Evolutionary conservation across 2,797 vertebrate genomes (phyloP), one percentile per base, ranked within the genome.

Genomic region (Macrochelys suwanniensis): DNA sequence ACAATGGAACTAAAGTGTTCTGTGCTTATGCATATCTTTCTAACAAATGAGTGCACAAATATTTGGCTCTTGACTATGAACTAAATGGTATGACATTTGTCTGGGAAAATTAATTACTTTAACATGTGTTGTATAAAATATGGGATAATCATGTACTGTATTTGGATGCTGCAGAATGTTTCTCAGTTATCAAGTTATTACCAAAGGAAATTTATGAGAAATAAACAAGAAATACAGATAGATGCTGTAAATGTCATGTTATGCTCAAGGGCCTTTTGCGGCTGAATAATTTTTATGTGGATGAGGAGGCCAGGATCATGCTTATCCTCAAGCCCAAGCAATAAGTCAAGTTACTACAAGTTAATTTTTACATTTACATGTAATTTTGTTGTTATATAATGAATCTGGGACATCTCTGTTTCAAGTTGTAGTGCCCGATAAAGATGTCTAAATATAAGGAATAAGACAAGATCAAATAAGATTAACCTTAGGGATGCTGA

Each of bases 21-120:
- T 97, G 97, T 97, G 93, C 88, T 97, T 97, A 94, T 97, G 97
- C 97, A 97, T 98, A 95, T 94, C 98, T 98, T 98, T 98, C 97
- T 97, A 97, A 97, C 97, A 97, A 98, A 98, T 2, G 95, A 94
- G 91, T 98, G 96, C 97, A 98, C 97, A 98, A 98, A 98, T 98
- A 98, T 98, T 98, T 98, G 98, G 97, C 97, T 98, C 83, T 93
- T 96, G 97, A 97, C 42, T 79, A 93, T 96, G 96, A 98, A 96
- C 97, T 97, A 98, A 98, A 98, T 97, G 97, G 97, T 97, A 97
- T 98, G 98, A 98, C 97, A 98, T 98, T 98, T 98, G 93, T 95
- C 95, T 96, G 92, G 94, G 96, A 98, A 98, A 98, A 98, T 98
- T 97, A 98, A 98, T 98, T 98, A 96, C 96, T 98, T 98, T 96